Evolutionary conservation across 2,797 vertebrate species (phyloP).

Genomic region (Sarcoramphus papa): DNA sequence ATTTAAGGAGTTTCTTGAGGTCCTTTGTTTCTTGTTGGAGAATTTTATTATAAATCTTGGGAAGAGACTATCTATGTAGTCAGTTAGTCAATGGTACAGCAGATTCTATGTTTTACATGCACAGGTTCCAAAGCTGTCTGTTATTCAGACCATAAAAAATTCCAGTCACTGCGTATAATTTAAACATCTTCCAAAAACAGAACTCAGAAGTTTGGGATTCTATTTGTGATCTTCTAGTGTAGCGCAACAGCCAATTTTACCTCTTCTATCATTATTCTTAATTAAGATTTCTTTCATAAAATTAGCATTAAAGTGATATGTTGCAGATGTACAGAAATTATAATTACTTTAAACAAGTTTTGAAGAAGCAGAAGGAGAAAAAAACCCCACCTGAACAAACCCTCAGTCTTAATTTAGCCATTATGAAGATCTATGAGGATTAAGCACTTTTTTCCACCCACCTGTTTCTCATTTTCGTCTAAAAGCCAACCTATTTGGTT

Average conservation of each 20-base stretch:
- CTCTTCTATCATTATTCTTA: slow-evolving; percentile 51
- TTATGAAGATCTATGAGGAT: slow-evolving; percentile 43
- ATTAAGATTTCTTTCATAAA: slow-evolving; percentile 57
- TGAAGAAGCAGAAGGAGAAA: slow-evolving; percentile 16
- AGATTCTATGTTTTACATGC: not conserved
- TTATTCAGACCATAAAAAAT: slow-evolving; percentile 4
- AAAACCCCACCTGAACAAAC: not conserved
- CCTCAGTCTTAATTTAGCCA: slow-evolving; percentile 37
- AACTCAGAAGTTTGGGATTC: slow-evolving; percentile 30
- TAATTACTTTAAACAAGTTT: slow-evolving; percentile 47
- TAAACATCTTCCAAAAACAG: slow-evolving; percentile 24
- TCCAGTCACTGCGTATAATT: slow-evolving; percentile 17
- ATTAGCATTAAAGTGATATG: slow-evolving; percentile 49
- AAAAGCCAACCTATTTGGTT: slow-evolving; percentile 9
- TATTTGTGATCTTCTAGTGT: slow-evolving; percentile 31
- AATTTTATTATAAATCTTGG: not conserved
- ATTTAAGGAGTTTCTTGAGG: not conserved
- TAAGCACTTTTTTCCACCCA: slow-evolving; percentile 14
- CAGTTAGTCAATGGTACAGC: not conserved
- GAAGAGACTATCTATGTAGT: not conserved
- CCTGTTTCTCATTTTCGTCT: not conserved
- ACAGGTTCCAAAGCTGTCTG: not conserved
- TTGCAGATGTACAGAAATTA: slow-evolving; percentile 49
- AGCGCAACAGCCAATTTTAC: slow-evolving; percentile 11
- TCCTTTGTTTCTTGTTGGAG: not conserved